phyloP scores from a whole-genome alignment of 2,797 vertebrate genomes.

The Uromys caudimaculatus region DNA sequence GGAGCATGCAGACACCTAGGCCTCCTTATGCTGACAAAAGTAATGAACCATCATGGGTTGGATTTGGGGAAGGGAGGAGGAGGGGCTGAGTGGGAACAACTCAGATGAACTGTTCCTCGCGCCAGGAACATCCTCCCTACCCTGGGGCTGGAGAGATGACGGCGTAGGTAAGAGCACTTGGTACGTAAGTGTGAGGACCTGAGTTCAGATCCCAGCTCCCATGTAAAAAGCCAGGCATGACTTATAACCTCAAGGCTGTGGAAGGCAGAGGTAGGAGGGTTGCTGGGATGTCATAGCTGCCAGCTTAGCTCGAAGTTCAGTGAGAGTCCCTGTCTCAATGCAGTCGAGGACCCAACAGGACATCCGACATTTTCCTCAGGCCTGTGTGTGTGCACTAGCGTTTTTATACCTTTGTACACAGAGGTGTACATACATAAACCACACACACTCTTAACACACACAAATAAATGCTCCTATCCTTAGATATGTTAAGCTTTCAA shows the following conservation, averaged over 20 bases:
- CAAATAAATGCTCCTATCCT: constrained; percentile 56
- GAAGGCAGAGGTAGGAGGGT: neutral
- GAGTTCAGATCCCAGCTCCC: neutral
- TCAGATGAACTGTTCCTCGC: neutral
- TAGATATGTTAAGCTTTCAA: constrained; percentile 77
- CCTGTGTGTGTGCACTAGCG: neutral
- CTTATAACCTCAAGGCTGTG: neutral
- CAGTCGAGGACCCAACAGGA: neutral
- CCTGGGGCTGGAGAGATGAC: neutral
- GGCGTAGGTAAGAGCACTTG: neutral
- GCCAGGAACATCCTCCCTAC: neutral
- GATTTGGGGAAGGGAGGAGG: neutral
- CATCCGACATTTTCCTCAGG: neutral
- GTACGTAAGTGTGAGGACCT: neutral
- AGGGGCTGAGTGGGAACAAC: neutral
- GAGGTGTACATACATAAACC: neutral
- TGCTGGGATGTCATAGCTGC: neutral
- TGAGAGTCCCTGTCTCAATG: neutral
- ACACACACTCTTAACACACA: no score
- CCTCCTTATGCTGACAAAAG: constrained; percentile 60
- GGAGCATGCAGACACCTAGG: no score
- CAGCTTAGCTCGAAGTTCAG: neutral
- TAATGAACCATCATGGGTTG: constrained; percentile 62
- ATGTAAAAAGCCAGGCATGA: neutral
- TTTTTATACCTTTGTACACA: neutral